phyloP scores from a whole-genome alignment of 2,888 invertebrate species.

The Dromius quadrimaculatus region DNA sequence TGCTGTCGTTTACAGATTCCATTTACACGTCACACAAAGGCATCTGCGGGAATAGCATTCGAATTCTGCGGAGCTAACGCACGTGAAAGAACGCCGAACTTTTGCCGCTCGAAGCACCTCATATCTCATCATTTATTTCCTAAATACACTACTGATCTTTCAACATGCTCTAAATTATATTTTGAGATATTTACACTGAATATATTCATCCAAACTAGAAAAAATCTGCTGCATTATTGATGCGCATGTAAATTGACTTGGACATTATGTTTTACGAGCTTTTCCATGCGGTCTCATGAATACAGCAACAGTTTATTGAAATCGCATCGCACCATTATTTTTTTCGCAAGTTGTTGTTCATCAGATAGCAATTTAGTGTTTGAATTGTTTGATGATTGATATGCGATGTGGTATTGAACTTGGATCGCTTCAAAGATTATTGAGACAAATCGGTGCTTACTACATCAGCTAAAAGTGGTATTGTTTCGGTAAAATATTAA shows the following conservation, averaged over 20 bases:
- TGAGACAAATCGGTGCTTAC: no score
- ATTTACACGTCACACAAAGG: conserved; percentile 56
- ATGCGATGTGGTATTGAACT: no score
- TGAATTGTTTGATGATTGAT: no score
- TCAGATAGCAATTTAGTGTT: conserved; percentile 5
- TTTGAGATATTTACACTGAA: conserved; percentile 3
- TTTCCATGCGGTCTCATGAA: conserved; percentile 14
- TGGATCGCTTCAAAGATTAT: no score
- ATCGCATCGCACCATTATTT: conserved; percentile 10
- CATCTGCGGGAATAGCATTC: conserved; percentile 57
- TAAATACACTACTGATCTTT: conserved; percentile 18
- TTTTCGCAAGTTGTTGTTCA: conserved; percentile 2
- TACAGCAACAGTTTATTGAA: conserved; percentile 31
- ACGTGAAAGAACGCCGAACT: conserved; percentile 43
- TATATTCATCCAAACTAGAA: conserved; percentile 4
- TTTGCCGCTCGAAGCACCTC: conserved; percentile 42
- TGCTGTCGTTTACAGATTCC: conserved; percentile 56
- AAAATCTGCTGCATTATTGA: conserved; percentile 31
- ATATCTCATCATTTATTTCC: conserved; percentile 49
- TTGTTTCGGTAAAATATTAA: no score
- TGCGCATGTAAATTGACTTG: conserved; percentile 22
- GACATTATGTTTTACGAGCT: conserved; percentile 28
- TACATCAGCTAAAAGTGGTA: no score
- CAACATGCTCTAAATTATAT: conserved; percentile 15
- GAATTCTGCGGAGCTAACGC: conserved; percentile 58